Base-by-base conservation (phyloP, 2,113 vertebrate genomes). In the Myxocyprinus asiaticus region DNA sequence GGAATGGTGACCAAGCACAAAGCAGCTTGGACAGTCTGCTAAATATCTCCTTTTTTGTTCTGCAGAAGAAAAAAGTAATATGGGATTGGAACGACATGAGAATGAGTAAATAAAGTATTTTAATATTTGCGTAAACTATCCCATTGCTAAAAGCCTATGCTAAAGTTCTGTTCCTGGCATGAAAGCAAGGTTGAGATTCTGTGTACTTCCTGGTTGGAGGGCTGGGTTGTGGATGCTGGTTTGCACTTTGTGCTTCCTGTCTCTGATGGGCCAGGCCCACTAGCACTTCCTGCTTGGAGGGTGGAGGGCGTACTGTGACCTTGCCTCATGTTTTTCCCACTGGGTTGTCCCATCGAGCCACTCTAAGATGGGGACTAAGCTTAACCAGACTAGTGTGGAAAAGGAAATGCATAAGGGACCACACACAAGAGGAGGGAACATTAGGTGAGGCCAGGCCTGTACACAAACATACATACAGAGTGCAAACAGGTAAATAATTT, bases 161-260 rank as follows among this genome's bases (percentile, higher is more conserved):
- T 50, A 22, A 67, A 81, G 47, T 56, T 51, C 4, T 63, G 47
- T 72, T 70, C 42, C 22, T 83, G 76, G 61, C 53, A 83, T 81
- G 81, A 50, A 53, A 47, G 48, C 1, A 63, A 78, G n/a, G 44
- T n/a, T 53, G 73, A 55, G 55, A 72, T 65, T 48, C 8, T 67
- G 86, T 82, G 79, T 83, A 89, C 85, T 88, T 85, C 79, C 74
- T 67, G 55, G 80, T 76, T 56, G 48, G 73, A 85, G 80, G 82
- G 87, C 74, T 84, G 87, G 81, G 86, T 80, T 64, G 11, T 85
- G 64, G 63, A 79, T 86, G 85, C 85, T 86, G 84, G 87, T 85
- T 87, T 91, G 88, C 88, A 87, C 87, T 89, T 85, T 91, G 85
- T 89, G 79, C 89, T 88, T 91, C 90, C 90, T 90, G 86, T 89